These are phyloP conservation scores for Abramis brama DNA, from an alignment of 2,113 vertebrate genomes.

Conservation along the genomic window DNA sequence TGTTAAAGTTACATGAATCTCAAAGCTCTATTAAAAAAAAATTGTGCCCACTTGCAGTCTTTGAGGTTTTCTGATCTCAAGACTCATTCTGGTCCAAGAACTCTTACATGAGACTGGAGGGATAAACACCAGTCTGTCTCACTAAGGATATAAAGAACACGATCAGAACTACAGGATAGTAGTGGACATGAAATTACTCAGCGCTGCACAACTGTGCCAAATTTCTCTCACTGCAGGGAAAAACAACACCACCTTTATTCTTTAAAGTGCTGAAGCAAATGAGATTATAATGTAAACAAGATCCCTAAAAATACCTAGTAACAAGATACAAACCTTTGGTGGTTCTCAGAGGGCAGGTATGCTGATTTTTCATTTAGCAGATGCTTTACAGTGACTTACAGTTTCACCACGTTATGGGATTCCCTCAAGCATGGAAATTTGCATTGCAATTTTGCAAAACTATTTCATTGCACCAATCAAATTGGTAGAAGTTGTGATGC, in stretches of 20 bases:
- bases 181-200: not conserved
- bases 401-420: not conserved
- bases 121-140: conserved; percentile 24
- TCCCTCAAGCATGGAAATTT: not conserved
- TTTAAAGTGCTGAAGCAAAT: conserved; percentile 2
- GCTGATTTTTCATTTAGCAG: not conserved
- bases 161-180: conserved; percentile 19
- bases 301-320: conserved; percentile 25
- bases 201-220: not conserved
- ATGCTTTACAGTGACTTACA: not conserved
- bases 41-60: not conserved
- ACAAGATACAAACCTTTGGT: conserved; percentile 5
- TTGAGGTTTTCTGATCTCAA: not conserved
- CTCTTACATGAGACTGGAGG: not conserved
- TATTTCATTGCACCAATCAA: too few relatives aligned
- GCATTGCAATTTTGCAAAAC: too few relatives aligned
- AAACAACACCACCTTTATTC: conserved; percentile 2
- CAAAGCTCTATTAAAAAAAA: not conserved
- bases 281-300: conserved; percentile 3
- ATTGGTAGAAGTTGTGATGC: too few relatives aligned
- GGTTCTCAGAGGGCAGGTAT: not conserved
- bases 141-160: not conserved
- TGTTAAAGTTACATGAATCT: conserved; percentile 28
- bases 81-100: conserved; percentile 21
- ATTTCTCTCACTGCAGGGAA: conserved; percentile 8